Base-by-base conservation (phyloP, 2,113 vertebrate species). In the Cynopterus brachyotis region DNA sequence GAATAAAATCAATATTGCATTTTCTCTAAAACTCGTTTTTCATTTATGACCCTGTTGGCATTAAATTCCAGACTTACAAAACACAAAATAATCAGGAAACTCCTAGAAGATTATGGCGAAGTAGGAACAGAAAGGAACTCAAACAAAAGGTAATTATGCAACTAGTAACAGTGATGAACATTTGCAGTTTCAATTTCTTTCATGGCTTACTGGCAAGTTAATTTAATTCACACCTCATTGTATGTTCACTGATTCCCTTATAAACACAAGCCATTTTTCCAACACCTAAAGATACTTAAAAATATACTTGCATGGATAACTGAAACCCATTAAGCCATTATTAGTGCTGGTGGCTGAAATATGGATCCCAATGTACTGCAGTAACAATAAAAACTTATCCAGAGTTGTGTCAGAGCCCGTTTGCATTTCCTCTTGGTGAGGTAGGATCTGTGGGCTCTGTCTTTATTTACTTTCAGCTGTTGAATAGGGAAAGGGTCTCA, bases 1-100 rank as follows among this genome's bases (percentile, higher is more conserved):
- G 55, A 95, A 93, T 69, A 26, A 95, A 87, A 83, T 92, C 22
- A 94, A 80, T 50, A 90, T 4, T 40, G 13, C 26, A 80, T 95
- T 90, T 97, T 91, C 60, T 87, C 75, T 87, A n/a, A 87, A 62
- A 42, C 81, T 78, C 76, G 24, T 28, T 96, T 90, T 95, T 95
- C 53, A 96, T 57, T 90, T 89, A 78, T 16, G 94, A 84, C 7
- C 72, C 95, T 75, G 76, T 86, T 88, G 47, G 57, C 42, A 95
- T 53, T 76, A 86, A 79, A 97, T 87, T 57, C 22, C 53, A 83
- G 72, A 93, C 89, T 93, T 79, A 78, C 13, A 72, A 91, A 97
- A 96, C 70, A 96, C 17, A 57, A 84, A 82, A 83, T 93, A 97
- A 94, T 76, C 57, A 94, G 80, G 91, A 95, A 88, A 92, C 37